phyloP scores from a whole-genome alignment of 2,888 invertebrate genomes.

The Oxycera nigricornis region DNA sequence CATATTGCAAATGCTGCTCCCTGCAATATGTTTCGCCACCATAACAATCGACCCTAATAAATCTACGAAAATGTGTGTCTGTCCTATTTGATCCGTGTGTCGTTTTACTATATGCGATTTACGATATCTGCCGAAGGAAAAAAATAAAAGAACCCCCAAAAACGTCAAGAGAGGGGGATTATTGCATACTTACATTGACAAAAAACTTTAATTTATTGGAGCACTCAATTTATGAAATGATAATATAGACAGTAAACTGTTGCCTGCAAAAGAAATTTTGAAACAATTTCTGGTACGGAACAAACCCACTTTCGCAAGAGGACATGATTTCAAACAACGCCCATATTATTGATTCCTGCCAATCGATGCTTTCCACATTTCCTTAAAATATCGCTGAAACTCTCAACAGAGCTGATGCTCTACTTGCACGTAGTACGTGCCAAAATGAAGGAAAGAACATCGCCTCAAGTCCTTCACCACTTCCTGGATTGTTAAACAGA shows the following conservation, averaged over 20 bases:
- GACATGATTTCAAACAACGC: not conserved
- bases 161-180: no score
- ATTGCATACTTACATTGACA: no score
- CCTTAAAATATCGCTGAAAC: not conserved
- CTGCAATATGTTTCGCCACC: slow-evolving; percentile 3
- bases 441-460: not conserved
- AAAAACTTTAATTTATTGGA: no score
- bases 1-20: not conserved
- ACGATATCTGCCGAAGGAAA: not conserved
- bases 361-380: not conserved
- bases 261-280: no score
- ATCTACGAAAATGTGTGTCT: slow-evolving; percentile 3
- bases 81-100: not conserved
- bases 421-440: not conserved
- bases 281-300: no score
- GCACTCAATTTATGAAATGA: no score
- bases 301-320: no score
- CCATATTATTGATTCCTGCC: not conserved
- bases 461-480: not conserved
- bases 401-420: not conserved
- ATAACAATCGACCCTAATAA: slow-evolving; percentile 19
- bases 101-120: not conserved
- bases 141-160: no score
- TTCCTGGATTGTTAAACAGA: not conserved
- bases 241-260: no score